Evolutionary conservation across 2,113 vertebrate genomes (phyloP).

Genomic region (Centropus bengalensis): DNA sequence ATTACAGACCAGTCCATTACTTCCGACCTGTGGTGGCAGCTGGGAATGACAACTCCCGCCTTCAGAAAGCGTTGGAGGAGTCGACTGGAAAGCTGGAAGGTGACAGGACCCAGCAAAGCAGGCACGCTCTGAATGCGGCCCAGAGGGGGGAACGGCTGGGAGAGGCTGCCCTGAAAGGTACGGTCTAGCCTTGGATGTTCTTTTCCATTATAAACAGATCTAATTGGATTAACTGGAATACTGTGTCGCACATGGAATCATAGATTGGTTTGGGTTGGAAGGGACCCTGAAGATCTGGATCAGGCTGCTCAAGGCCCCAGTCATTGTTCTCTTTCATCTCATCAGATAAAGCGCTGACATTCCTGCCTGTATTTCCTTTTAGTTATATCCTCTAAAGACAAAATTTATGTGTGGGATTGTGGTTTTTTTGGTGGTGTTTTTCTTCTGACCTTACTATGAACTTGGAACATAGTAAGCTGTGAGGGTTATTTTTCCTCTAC

Average conservation of each 20-base stretch:
- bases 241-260: not conserved
- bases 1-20: slow-evolving; percentile 87
- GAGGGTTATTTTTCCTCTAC: not conserved
- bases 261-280: too few species aligned
- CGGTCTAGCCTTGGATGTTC: not conserved
- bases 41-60: slow-evolving; percentile 65
- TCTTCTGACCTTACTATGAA: not conserved
- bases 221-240: not conserved
- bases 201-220: not conserved
- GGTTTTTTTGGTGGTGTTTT: not conserved
- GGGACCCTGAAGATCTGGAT: too few species aligned
- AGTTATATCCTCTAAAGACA: not conserved
- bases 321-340: not conserved
- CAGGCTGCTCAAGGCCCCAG: too few species aligned
- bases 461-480: not conserved
- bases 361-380: not conserved
- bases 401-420: not conserved
- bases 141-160: slow-evolving; percentile 86
- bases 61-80: slow-evolving; percentile 76
- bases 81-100: slow-evolving; percentile 80
- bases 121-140: slow-evolving; percentile 84
- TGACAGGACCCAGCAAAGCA: slow-evolving; percentile 61
- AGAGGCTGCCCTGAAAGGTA: slow-evolving; percentile 84
- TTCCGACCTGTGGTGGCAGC: slow-evolving; percentile 79
- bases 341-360: not conserved